These are phyloP conservation scores for Agrotis clavis DNA, from an alignment of 2,888 invertebrate genomes.

Conservation along the genomic window DNA sequence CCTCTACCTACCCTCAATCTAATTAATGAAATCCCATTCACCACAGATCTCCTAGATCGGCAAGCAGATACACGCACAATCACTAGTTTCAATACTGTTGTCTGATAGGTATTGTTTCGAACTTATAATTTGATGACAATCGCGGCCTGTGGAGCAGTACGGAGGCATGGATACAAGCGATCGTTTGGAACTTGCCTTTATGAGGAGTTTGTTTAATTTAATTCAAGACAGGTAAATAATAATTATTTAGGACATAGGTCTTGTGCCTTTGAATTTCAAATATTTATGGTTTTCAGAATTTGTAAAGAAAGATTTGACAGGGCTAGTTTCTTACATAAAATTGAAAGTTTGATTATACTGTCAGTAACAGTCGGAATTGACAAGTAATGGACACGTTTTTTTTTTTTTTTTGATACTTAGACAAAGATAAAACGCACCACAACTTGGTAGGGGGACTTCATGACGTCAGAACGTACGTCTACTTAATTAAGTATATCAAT, in stretches of 20 bases:
- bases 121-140: slow-evolving; percentile 68
- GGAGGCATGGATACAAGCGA: slow-evolving; percentile 1
- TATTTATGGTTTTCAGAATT: not conserved
- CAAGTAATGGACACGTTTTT: no score
- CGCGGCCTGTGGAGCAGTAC: slow-evolving; percentile 19
- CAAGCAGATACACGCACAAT: slow-evolving; percentile 55
- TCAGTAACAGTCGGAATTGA: no score
- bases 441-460: no score
- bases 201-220: slow-evolving; percentile 30
- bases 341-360: no score
- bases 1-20: slow-evolving; percentile 21
- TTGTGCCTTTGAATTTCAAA: not conserved
- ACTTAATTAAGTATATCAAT: no score
- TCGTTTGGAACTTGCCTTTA: slow-evolving; percentile 13
- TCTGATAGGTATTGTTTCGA: slow-evolving; percentile 50
- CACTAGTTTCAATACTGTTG: slow-evolving; percentile 64
- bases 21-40: slow-evolving; percentile 51
- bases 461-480: no score
- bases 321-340: no score
- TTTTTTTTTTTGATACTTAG: no score
- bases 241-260: not conserved
- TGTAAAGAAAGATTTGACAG: no score
- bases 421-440: no score
- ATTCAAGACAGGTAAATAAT: not conserved
- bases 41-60: slow-evolving; percentile 57